These are phyloP conservation scores for Gorsachius magnificus DNA, from an alignment of 2,797 vertebrate species.

Conservation along the genomic window DNA sequence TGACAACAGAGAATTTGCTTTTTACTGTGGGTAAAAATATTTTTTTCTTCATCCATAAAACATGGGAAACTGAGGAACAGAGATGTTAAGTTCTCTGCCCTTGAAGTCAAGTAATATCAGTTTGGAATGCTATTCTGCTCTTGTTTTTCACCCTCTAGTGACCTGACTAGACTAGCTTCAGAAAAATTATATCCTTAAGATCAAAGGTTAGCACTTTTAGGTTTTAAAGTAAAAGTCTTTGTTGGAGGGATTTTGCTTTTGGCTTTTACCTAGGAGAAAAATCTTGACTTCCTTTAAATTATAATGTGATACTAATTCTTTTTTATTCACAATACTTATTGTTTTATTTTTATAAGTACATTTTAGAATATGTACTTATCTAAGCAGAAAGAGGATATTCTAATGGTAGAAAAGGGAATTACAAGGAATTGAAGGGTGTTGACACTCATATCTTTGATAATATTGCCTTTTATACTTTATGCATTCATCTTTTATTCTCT, in stretches of 20 bases:
- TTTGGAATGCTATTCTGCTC: neutral
- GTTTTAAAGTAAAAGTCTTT: neutral
- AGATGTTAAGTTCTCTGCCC: neutral
- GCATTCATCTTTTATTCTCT: neutral
- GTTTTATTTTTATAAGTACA: neutral
- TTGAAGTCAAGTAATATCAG: neutral
- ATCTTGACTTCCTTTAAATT: neutral
- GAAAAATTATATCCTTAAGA: neutral
- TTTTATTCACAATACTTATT: neutral
- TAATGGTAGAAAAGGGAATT: neutral
- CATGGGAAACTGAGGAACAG: neutral
- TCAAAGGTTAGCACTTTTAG: neutral
- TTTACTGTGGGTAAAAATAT: neutral
- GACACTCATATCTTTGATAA: neutral
- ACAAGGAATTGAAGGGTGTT: neutral
- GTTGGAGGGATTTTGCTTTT: neutral
- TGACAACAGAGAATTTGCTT: neutral
- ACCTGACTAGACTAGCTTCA: neutral
- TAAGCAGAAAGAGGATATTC: neutral
- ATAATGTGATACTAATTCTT: neutral
- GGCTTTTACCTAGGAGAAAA: neutral
- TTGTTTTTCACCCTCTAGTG: neutral
- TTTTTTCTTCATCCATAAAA: neutral
- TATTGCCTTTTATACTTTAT: neutral
- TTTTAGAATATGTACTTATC: neutral